These are phyloP conservation scores for Ophthalmolycus amberensis DNA, from an alignment of 2,113 vertebrate species.

Conservation along the genomic window DNA sequence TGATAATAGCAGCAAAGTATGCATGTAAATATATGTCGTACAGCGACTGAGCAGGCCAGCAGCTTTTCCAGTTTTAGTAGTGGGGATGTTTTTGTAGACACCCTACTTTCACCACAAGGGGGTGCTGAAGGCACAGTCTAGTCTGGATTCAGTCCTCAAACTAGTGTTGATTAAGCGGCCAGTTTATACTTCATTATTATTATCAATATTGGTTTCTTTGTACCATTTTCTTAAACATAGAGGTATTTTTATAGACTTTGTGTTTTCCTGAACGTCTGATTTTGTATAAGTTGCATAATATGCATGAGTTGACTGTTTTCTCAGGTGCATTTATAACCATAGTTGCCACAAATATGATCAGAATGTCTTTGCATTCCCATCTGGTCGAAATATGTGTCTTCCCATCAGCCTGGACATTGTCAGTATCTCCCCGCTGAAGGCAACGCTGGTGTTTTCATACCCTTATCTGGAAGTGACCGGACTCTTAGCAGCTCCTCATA, in stretches of 20 bases:
- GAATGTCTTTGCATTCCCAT: constrained; percentile 33
- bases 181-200: background rate
- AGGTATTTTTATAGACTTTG: background rate
- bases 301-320: background rate
- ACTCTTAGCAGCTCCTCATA: constrained; percentile 63
- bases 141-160: constrained; percentile 8
- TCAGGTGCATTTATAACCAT: background rate
- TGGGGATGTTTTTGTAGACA: constrained; percentile 55
- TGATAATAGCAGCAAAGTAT: background rate
- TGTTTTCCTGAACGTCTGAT: background rate
- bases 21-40: constrained; percentile 3
- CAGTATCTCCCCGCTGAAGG: constrained; percentile 59
- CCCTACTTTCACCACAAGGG: constrained; percentile 69
- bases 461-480: constrained; percentile 80
- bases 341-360: constrained; percentile 39
- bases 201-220: background rate
- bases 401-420: constrained; percentile 66
- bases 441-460: constrained; percentile 62
- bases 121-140: constrained; percentile 55
- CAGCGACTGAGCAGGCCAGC: background rate
- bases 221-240: background rate
- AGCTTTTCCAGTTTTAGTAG: constrained; percentile 7
- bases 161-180: background rate
- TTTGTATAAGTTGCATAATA: background rate
- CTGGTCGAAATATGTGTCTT: constrained; percentile 55